phyloP scores from a whole-genome alignment of 2,888 invertebrate species.

The Lithophane semibrunnea region DNA sequence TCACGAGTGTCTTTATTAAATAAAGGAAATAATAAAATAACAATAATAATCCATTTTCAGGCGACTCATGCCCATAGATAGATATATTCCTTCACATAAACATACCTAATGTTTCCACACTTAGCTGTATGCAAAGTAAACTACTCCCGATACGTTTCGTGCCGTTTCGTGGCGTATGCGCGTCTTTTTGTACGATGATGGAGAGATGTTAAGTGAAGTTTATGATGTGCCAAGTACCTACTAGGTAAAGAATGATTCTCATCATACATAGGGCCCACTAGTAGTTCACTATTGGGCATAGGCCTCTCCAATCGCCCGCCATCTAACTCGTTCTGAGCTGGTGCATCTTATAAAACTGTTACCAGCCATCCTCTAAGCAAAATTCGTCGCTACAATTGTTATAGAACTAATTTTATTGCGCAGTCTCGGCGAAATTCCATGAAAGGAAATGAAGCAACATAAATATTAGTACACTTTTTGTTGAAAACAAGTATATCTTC shows the following conservation, averaged over 20 bases:
- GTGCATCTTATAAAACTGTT: not conserved
- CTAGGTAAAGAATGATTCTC: not conserved
- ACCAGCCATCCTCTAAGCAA: not conserved
- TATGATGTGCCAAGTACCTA: not conserved
- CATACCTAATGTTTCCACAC: too few relatives aligned
- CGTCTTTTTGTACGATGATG: not conserved
- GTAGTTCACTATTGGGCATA: not conserved
- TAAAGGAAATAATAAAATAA: too few relatives aligned
- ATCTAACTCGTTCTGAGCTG: too few relatives aligned
- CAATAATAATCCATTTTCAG: too few relatives aligned
- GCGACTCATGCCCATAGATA: too few relatives aligned
- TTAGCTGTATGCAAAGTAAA: not conserved
- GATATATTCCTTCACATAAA: too few relatives aligned
- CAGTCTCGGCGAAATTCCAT: not conserved
- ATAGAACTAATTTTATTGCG: not conserved
- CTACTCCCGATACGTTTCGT: not conserved
- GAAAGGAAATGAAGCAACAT: not conserved
- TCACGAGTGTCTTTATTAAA: too few relatives aligned
- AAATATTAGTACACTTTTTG: slow-evolving; percentile 2
- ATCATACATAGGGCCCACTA: not conserved
- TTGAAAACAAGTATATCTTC: slow-evolving; percentile 4
- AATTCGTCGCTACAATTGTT: not conserved
- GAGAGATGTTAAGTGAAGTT: not conserved
- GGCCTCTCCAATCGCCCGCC: too few relatives aligned
- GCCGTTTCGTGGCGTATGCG: too few relatives aligned